Evolutionary conservation across 2,888 invertebrate genomes (phyloP), one percentile per base, ranked within the genome.

Genomic region (Pasiphila rectangulata): DNA sequence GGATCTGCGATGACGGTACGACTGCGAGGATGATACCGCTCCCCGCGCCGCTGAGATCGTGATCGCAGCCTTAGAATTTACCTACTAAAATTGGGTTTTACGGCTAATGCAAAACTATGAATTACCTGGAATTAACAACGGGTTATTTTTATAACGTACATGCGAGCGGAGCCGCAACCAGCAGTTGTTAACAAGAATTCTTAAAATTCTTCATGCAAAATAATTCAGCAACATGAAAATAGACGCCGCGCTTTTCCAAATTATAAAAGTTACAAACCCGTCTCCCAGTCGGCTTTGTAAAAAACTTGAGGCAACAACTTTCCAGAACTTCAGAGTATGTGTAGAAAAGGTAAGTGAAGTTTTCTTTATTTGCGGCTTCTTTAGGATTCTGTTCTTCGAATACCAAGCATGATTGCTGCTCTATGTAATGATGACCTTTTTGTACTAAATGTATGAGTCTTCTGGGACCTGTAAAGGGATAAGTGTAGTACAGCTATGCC

Each of bases 291-390:
- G 56, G 19, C n/a, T 69, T 69, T 1, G 47, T 56, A 41, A 58
- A 79, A 39, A 70, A 75, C 1, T 39, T 49, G 1, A 73, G 47
- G 45, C 85, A 86, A 47, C 85, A 86, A 45, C 56, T 72, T 48
- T 85, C 85, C 2, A 83, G 53, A 0, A 77, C 83, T 17, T 73
- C 77, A 0, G 85, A 83, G 51, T 72, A 84, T 3, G 65, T 73
- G 52, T 73, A 86, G 48, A 69, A 80, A 2, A 86, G 64, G 36
- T 75, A 82, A 0, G 79, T 80, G 2, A 55, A 51, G 46, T 77
- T 76, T 1, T 7, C 42, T 7, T 6, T 34, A 1, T 29, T 50
- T 0, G 70, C 69, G 4, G 68, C 17, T 0, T 13, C 12, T 1
- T 54, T 30, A 0, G 85, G 81, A 45, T 77, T 50, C 1, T 58